Base-by-base conservation (phyloP, 1,140 invertebrate genomes). In the Drosophila teissieri region DNA sequence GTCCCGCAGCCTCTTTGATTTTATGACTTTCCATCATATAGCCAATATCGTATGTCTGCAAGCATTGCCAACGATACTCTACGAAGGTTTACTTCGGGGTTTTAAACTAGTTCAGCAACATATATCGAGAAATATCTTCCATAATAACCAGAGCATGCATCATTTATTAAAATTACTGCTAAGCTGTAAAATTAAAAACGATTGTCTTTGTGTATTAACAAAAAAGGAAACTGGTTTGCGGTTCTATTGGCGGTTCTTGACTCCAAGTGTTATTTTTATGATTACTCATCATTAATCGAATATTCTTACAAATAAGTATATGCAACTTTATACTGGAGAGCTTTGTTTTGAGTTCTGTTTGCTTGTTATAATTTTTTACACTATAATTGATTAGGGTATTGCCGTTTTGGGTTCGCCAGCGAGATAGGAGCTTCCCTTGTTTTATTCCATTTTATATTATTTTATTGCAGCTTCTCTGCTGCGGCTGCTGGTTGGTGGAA, bases 21-120 rank as follows among this genome's bases (percentile, higher is more conserved):
- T 81, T 65, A 64, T 78, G 78, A 65, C 77, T 79, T 73, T 45
- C 46, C 62, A 80, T 57, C 31, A 56, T 57, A 34, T 37, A 42
- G 4, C 27, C 63, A 65, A 49, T 60, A 42, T 58, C 34, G 54
- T 44, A 48, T 39, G 15, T 17, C 61, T 46, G 42, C 49, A 40
- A 55, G 62, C 42, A 68, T 40, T 56, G 27, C 22, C n/a, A 19
- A 19, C n/a, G 1, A 49, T 72, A 70, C 65, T 12, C 68, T 72
- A 19, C 2, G 14, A 14, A 4, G 19, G 34, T 12, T 24, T n/a
- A 12, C 7, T 8, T 10, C 2, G 2, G 31, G 0, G 0, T 8
- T 10, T 8, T 0, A 8, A 10, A 10, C 31, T 31, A 31, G 31
- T 8, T 31, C 8, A 10, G 31, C 31, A 31, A 31, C 7, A 24